phyloP scores from a whole-genome alignment of 2,888 invertebrate species.

The Caenorhabditis sulstoni region DNA sequence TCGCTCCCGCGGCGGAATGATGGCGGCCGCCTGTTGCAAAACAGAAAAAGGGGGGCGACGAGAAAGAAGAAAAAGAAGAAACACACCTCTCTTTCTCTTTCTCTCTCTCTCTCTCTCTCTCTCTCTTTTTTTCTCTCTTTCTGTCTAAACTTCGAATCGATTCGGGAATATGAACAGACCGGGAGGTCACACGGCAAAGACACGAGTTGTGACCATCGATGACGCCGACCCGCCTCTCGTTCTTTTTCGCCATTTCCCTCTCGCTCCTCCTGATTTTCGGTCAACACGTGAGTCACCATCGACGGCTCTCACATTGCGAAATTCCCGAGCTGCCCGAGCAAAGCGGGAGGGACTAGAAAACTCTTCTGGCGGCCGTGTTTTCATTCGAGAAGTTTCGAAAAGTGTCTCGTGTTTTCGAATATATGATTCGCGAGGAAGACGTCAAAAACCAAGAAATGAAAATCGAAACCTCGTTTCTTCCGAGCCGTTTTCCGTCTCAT shows the following conservation, averaged over 20 bases:
- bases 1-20: background rate
- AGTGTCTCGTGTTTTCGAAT: background rate
- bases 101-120: too few relatives aligned
- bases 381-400: too few relatives aligned
- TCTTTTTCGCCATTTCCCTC: background rate
- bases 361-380: too few relatives aligned
- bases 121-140: too few relatives aligned
- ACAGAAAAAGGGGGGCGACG: conserved; percentile 6
- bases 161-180: background rate
- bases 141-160: background rate
- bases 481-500: background rate
- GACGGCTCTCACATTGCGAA: background rate
- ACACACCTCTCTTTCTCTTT: conserved; percentile 9
- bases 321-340: background rate
- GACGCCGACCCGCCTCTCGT: conserved; percentile 4
- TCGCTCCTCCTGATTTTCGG: conserved; percentile 8
- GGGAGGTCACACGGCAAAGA: background rate
- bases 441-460: conserved; percentile 3
- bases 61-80: background rate
- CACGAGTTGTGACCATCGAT: conserved; percentile 20
- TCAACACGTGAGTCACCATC: conserved; percentile 25
- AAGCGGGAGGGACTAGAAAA: background rate
- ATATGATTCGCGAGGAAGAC: background rate
- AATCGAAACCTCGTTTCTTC: conserved; percentile 8
- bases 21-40: conserved; percentile 23